Percentiles rank a stretch among this genome's conserved stretches.
phyloP scores from a whole-genome alignment of 2,113 vertebrate species.

The Pholis gunnellus region DNA sequence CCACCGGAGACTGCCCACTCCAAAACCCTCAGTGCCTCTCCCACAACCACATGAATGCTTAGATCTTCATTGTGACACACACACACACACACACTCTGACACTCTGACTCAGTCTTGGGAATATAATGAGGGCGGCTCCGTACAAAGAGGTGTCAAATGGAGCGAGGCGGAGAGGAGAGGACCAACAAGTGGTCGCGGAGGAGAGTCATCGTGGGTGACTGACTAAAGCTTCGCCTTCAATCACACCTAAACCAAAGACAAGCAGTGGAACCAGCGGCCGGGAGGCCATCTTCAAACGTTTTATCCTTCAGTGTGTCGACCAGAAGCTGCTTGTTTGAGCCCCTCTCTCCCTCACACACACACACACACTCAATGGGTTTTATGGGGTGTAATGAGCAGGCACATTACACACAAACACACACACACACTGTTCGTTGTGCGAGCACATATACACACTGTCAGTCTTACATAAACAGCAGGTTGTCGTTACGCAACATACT shows the following conservation, averaged over 20 bases:
- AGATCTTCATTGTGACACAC: slow-evolving; percentile 18
- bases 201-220: slow-evolving; percentile 51
- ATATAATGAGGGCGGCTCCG: slow-evolving; percentile 58
- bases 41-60: slow-evolving; percentile 50
- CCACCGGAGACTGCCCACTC: slow-evolving; percentile 31
- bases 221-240: slow-evolving; percentile 40
- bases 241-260: slow-evolving; percentile 36
- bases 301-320: slow-evolving; percentile 9
- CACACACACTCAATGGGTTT: not conserved
- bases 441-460: not conserved
- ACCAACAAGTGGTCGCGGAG: slow-evolving; percentile 51
- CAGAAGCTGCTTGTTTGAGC: slow-evolving; percentile 24
- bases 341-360: not conserved
- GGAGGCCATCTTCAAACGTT: slow-evolving; percentile 54
- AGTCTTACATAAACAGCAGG: not conserved
- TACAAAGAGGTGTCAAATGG: slow-evolving; percentile 71
- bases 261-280: slow-evolving; percentile 21
- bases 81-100: slow-evolving; percentile 8
- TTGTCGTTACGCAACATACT: not conserved
- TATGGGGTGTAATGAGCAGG: slow-evolving; percentile 9
- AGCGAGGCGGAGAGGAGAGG: slow-evolving; percentile 42
- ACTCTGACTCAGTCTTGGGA: slow-evolving; percentile 37
- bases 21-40: slow-evolving; percentile 50
- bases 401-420: not conserved
- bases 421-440: not conserved